Evolutionary conservation across 2,888 invertebrate species (phyloP).

Genomic region (Catocala nupta): DNA sequence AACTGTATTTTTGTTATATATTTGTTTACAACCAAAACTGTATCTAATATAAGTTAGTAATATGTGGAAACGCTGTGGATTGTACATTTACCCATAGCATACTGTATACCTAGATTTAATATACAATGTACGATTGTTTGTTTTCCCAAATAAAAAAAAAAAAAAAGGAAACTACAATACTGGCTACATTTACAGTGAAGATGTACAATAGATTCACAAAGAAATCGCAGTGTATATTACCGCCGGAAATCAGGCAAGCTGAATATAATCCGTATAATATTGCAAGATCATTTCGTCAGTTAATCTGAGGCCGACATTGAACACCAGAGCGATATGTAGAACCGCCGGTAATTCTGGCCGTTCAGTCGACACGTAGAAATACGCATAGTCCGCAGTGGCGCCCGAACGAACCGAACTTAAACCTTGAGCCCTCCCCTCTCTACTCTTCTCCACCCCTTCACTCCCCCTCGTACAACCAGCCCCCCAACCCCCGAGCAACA

Average conservation of each 20-base stretch:
- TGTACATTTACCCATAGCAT: no score
- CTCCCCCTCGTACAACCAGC: slow-evolving; percentile 16
- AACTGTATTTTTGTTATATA: no score
- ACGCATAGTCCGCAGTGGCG: slow-evolving; percentile 83
- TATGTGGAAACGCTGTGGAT: no score
- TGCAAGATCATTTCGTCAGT: slow-evolving; percentile 29
- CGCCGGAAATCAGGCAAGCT: not conserved
- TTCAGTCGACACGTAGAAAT: slow-evolving; percentile 66
- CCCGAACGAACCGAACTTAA: slow-evolving; percentile 66
- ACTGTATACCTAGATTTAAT: no score
- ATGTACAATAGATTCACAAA: not conserved
- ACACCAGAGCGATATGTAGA: slow-evolving; percentile 25
- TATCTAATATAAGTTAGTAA: no score
- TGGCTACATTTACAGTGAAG: no score
- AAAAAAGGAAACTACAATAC: no score
- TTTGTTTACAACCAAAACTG: no score
- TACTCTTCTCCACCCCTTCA: slow-evolving; percentile 40
- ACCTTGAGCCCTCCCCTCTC: slow-evolving; percentile 61
- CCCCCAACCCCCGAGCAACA: slow-evolving; percentile 55
- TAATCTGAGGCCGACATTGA: slow-evolving; percentile 27
- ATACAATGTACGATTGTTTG: no score
- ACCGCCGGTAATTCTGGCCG: slow-evolving; percentile 55
- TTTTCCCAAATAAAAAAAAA: no score
- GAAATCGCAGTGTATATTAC: not conserved
- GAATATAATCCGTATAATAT: slow-evolving; percentile 3